Evolutionary conservation across 2,888 invertebrate species (phyloP), one percentile per base, ranked within the genome.

Genomic region (Cataglyphis rosenhaueri): DNA sequence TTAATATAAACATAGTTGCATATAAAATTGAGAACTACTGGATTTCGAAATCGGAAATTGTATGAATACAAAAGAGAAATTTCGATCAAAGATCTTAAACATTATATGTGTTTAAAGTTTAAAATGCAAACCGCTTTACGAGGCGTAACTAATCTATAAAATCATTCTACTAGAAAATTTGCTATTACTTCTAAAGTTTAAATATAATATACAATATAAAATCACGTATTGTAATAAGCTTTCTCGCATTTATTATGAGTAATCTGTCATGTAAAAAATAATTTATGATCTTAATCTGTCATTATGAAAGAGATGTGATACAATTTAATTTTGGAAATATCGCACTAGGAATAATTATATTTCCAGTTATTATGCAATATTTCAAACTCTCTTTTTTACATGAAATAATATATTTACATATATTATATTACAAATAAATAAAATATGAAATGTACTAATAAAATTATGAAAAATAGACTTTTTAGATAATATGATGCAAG

Each of bases 11-110:
- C 5, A 71, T 25, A 55, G 12, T 52, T 25, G 3, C 25, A 38
- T 18, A 35, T 76, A 55, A 38, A 21, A 10, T 48, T 29, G 32
- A 44, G 9, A 73, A 38, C 15, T 52, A 38, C 12, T 62, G 29
- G 29, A 79, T 83, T 32, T 82, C 35, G 35, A 65, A 76, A 74
- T 32, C 79, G 84, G 85, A 88, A 88, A 84, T 61, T 3, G 29
- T 38, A n/a, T 3, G n/a, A 32, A 73, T 57, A 62, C 68, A 44
- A 15, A 15, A 66, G 64, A 74, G 70, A 83, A 81, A 88, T 83
- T 86, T 79, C 64, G 21, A 59, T 84, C 52, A 74, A 83, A 75
- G 41, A 70, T 48, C 48, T 66, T 74, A 70, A 75, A 86, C 62
- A 48, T 68, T 70, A 64, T 64, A 12, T 55, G 75, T 76, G 62